phyloP scores from a whole-genome alignment of 2,113 vertebrate species.

The Neopipo cinnamomea region DNA sequence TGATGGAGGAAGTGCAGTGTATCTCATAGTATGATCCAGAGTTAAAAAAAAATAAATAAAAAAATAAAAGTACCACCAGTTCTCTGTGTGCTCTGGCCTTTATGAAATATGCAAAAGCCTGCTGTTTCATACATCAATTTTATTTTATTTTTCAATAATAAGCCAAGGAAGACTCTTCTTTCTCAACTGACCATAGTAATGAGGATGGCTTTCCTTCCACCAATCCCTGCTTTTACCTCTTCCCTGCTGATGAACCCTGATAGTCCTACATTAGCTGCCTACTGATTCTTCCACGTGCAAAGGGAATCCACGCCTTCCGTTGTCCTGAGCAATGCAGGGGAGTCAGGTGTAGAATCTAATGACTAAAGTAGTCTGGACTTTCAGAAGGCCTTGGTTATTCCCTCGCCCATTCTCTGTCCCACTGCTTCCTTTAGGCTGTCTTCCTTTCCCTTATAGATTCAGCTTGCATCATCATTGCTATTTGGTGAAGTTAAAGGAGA shows the following conservation, averaged over 20 bases:
- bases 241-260: conserved; percentile 1
- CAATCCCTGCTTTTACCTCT: conserved; percentile 16
- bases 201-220: conserved; percentile 41
- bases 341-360: background rate
- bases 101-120: conserved; percentile 44
- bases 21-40: background rate
- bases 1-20: conserved; percentile 37
- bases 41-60: background rate
- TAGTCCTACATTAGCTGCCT: background rate
- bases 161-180: conserved; percentile 26
- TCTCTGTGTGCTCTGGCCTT: conserved; percentile 9
- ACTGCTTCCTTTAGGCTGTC: conserved; percentile 8
- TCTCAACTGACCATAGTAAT: conserved; percentile 24
- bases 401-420: background rate
- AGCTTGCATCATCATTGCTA: conserved; percentile 34
- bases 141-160: background rate
- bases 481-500: conserved; percentile 31
- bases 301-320: background rate
- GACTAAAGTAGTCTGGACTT: background rate
- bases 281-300: background rate
- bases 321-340: background rate
- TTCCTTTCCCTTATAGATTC: background rate
- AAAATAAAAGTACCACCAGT: background rate
- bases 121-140: background rate
- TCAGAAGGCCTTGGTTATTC: background rate